Percentiles rank a stretch among this genome's conserved stretches.
Evolutionary conservation across 1,140 invertebrate species (phyloP).

Genomic region (Sitobion miscanthi): DNA sequence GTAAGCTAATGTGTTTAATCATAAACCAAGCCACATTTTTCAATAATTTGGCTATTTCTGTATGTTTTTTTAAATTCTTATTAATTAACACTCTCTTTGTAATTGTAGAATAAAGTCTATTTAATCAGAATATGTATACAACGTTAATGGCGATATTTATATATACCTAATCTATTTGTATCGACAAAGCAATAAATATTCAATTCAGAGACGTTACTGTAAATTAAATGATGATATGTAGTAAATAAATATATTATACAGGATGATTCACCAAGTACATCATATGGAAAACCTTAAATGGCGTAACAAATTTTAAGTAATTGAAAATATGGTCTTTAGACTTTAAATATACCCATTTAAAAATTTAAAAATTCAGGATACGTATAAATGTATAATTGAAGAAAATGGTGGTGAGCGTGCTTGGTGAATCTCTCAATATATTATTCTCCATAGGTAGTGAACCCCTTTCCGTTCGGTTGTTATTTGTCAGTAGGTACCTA

Average conservation of each 20-base stretch:
- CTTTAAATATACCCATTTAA: not conserved
- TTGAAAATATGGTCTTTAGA: too few species aligned
- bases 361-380: not conserved
- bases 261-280: not conserved
- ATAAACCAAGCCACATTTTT: constrained; percentile 43
- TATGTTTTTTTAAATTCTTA: constrained; percentile 26
- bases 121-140: constrained; percentile 3
- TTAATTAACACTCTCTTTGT: constrained; percentile 25
- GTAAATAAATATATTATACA: not conserved
- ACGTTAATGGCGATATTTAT: not conserved
- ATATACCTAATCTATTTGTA: not conserved
- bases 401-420: not conserved
- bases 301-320: not conserved
- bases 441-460: too few species aligned
- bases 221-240: not conserved
- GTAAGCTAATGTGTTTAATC: constrained; percentile 22
- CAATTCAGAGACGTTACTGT: not conserved
- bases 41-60: not conserved
- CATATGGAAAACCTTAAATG: not conserved
- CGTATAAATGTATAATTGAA: not conserved
- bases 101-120: constrained; percentile 50
- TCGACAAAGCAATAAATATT: not conserved
- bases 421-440: too few species aligned
- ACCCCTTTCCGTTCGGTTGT: too few species aligned
- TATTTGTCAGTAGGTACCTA: too few species aligned